Evolutionary conservation across 64 coral and sea anemone genomes (phyloP).

Genomic region (Stichodactyla mertensii): DNA sequence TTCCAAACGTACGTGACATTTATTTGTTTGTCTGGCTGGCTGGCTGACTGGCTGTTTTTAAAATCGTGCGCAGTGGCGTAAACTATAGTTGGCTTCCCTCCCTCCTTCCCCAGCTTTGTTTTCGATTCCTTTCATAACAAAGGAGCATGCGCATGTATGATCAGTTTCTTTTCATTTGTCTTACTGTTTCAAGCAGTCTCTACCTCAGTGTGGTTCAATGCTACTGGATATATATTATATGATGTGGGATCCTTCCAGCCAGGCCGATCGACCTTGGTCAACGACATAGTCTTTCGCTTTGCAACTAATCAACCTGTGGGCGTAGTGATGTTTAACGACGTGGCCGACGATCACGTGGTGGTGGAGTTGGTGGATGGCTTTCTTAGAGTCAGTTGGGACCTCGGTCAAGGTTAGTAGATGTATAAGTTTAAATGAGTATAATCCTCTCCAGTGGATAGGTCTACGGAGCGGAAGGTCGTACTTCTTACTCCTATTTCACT

Average conservation of each 20-base stretch:
- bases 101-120: too few species aligned
- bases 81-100: too few species aligned
- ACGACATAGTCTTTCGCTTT: conserved; percentile 62
- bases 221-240: conserved; percentile 20
- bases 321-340: conserved; percentile 40
- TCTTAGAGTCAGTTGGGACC: conserved; percentile 37
- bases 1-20: not conserved
- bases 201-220: not conserved
- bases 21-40: not conserved
- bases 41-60: too few species aligned
- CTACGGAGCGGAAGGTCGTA: too few species aligned
- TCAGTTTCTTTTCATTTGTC: too few species aligned
- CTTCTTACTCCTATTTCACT: too few species aligned
- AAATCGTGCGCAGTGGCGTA: too few species aligned
- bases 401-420: conserved; percentile 69
- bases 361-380: conserved; percentile 64
- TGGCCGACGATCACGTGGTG: conserved; percentile 44
- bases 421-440: too few species aligned
- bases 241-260: conserved; percentile 2
- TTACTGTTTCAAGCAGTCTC: not conserved
- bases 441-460: too few species aligned
- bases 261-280: conserved; percentile 13
- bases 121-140: too few species aligned
- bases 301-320: conserved; percentile 31
- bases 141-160: too few species aligned